These are phyloP conservation scores for Dendrolimus punctatus DNA, from an alignment of 1,140 invertebrate species.

Conservation along the genomic window DNA sequence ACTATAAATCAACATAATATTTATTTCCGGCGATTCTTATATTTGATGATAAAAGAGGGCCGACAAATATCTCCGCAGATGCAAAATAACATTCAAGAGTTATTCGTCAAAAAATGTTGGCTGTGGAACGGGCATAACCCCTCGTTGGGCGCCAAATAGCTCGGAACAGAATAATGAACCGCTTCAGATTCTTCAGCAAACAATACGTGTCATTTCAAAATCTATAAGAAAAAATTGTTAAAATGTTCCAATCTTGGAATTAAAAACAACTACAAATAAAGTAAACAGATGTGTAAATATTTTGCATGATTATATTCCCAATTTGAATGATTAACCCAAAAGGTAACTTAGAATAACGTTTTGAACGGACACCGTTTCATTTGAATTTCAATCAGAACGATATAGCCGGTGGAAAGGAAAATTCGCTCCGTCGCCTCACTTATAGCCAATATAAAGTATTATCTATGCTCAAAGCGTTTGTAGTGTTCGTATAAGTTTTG, in stretches of 20 bases:
- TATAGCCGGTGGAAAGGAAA: constrained; percentile 65
- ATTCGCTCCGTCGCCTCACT: constrained; percentile 64
- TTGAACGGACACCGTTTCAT: constrained; percentile 61
- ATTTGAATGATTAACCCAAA: constrained; percentile 52
- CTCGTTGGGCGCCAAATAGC: constrained; percentile 37
- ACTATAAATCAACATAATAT: neutral
- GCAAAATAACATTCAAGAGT: constrained; percentile 17
- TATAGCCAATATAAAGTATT: constrained; percentile 10
- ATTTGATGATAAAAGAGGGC: neutral
- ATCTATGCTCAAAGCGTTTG: constrained; percentile 41
- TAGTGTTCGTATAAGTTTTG: constrained; percentile 70
- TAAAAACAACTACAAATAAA: too few species aligned
- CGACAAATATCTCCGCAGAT: constrained; percentile 7
- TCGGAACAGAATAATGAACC: constrained; percentile 37
- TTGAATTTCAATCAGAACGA: constrained; percentile 69
- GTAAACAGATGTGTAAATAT: constrained; percentile 5
- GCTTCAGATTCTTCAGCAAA: constrained; percentile 33
- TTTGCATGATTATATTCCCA: constrained; percentile 32
- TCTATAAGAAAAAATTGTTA: too few species aligned
- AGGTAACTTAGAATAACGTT: constrained; percentile 56
- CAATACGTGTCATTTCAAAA: constrained; percentile 29
- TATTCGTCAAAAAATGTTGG: constrained; percentile 23
- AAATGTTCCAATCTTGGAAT: too few species aligned
- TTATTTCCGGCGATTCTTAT: too few species aligned
- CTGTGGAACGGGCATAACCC: constrained; percentile 19